A percentile compares a stretch with the other conserved stretches of the same genome.
Evolutionary conservation across 92 coral and sea anemone genomes (phyloP).

Genomic region (Phenganax subtilis): DNA sequence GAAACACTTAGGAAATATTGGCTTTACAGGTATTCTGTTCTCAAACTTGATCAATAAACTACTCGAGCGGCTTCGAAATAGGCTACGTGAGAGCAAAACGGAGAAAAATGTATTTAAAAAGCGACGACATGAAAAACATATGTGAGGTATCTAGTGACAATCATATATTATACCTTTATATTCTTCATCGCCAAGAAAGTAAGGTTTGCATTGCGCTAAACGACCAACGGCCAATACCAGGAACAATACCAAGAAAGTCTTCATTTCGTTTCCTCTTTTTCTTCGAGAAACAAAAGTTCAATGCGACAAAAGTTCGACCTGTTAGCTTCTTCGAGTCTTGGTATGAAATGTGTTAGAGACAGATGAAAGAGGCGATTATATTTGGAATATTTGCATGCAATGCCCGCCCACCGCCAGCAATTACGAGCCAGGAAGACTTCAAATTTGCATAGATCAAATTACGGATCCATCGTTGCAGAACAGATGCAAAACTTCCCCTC

Average conservation of each 20-base stretch:
- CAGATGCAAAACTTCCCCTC: not conserved
- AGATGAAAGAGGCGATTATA: not conserved
- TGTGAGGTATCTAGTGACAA: too few species aligned
- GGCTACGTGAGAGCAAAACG: too few species aligned
- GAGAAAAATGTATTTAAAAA: too few species aligned
- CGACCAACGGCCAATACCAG: slow-evolving; percentile 6
- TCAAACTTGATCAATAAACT: too few species aligned
- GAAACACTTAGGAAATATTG: too few species aligned
- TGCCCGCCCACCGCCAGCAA: slow-evolving; percentile 21
- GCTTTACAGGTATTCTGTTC: too few species aligned
- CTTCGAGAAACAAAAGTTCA: not conserved
- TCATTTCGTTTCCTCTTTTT: not conserved
- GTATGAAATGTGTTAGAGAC: not conserved
- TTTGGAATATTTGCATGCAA: not conserved
- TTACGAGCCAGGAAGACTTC: not conserved
- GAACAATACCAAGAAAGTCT: slow-evolving; percentile 9
- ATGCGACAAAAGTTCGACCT: not conserved
- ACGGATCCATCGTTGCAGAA: not conserved
- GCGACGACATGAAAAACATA: too few species aligned
- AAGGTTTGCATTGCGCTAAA: too few species aligned
- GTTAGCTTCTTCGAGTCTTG: not conserved
- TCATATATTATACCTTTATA: too few species aligned
- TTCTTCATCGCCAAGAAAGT: too few species aligned
- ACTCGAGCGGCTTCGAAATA: too few species aligned
- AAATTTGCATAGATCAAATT: slow-evolving; percentile 22